Evolutionary conservation across 2,797 vertebrate species (phyloP), one percentile per base, ranked within the genome.

Genomic region (Spinibarbus caldwelli): DNA sequence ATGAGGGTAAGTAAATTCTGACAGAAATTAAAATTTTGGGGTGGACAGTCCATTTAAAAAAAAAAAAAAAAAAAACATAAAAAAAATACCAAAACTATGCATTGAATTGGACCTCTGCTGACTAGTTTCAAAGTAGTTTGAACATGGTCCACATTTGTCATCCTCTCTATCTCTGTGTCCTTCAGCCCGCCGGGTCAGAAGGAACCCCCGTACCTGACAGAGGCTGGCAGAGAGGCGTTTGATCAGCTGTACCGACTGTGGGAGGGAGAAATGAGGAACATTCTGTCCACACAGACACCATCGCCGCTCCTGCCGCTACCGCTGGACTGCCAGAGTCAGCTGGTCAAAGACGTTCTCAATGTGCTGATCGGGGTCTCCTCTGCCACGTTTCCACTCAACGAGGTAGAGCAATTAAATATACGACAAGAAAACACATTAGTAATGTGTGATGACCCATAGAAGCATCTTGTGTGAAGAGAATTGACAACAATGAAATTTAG

Each of bases 281-380:
- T 98, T 19, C 94, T 95, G 78, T 94, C 89, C 0, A 93, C 93
- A 29, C 88, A 91, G 1, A 92, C 93, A 0, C 92, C 95, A 0
- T 96, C 96, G 84, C 92, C 96, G 43, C 90, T 96, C 11, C 90
- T 96, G 4, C 95, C 93, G 0, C 94, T 96, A 19, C 92, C 96
- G 67, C 92, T 97, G 75, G 93, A 97, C 93, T 96, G 93, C 52
- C 97, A 99, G 90, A 88, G 90, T 0, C 97, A 98, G 82, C 95
- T 99, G 75, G 97, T 99, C 43, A 97, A 96, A 34, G 96, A 99
- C 78, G 95, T 96, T 12, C 96, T 99, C 23, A 99, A 99, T 0
- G 96, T 97, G 75, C 95, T 99, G 80, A 97, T 99, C 14, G 98
- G 98, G 23, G 97, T 99, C 75, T 96, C 97, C 0, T 99, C 98